phyloP scores from a whole-genome alignment of 2,888 invertebrate species.

The Cordilura impudica region DNA sequence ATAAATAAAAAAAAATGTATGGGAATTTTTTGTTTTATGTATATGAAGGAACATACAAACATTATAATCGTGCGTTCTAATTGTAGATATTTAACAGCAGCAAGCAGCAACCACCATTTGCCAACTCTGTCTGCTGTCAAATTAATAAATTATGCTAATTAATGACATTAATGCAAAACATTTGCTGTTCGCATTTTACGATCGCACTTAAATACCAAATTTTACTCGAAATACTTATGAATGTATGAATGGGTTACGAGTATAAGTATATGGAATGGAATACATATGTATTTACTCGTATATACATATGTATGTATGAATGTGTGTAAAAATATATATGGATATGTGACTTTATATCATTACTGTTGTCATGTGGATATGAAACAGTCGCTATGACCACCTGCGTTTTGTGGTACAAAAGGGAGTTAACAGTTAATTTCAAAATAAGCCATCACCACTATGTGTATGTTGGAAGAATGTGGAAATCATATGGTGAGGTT shows the following conservation, averaged over 20 bases:
- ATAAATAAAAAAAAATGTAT: neutral
- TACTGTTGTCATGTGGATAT: neutral
- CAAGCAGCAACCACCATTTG: neutral
- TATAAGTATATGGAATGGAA: too few species aligned
- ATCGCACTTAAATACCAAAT: neutral
- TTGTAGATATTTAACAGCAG: neutral
- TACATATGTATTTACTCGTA: neutral
- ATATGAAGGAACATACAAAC: neutral
- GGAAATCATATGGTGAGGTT: neutral
- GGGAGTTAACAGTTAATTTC: slow-evolving; percentile 1
- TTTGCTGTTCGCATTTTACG: slow-evolving; percentile 29
- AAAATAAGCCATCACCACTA: neutral
- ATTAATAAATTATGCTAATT: slow-evolving; percentile 46
- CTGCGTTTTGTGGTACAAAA: slow-evolving; percentile 20
- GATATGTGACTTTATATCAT: slow-evolving; percentile 2
- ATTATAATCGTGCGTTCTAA: neutral
- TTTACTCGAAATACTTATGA: neutral
- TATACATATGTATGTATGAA: neutral
- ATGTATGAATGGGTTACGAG: too few species aligned
- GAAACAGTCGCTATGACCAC: slow-evolving; percentile 35
- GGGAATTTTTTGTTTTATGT: slow-evolving; percentile 5
- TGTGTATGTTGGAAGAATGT: neutral
- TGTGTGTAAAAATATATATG: neutral
- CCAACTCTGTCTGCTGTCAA: slow-evolving; percentile 20
- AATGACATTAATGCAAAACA: slow-evolving; percentile 40